These are phyloP conservation scores for Chironex yamaguchii DNA, from an alignment of 30 jellyfish, hydroid and myxozoan species.

Conservation along the genomic window DNA sequence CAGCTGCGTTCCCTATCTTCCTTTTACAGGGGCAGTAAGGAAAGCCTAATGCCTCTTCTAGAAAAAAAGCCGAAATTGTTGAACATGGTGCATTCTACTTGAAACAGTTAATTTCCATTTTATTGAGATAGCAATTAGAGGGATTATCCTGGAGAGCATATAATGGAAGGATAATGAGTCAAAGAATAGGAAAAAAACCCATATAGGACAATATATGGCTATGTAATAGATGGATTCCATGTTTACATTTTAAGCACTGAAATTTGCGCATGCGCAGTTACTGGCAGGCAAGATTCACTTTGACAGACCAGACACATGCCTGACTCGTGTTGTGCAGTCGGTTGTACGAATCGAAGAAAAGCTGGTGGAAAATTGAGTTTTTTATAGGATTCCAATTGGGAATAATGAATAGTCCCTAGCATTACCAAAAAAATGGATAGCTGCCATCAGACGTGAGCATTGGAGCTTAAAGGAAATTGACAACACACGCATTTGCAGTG, in stretches of 20 bases:
- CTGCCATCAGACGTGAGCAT: slow-evolving; percentile 51
- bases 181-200: no score
- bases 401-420: slow-evolving; percentile 12
- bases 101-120: no score
- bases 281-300: slow-evolving; percentile 25
- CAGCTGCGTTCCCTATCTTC: no score
- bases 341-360: slow-evolving; percentile 22
- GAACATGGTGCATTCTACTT: no score
- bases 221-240: slow-evolving; percentile 36
- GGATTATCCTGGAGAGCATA: no score
- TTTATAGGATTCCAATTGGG: slow-evolving; percentile 19
- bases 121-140: no score
- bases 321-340: slow-evolving; percentile 16
- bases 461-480: slow-evolving; percentile 16
- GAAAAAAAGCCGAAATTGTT: no score
- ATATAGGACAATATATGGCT: no score
- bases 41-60: no score
- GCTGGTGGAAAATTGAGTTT: no score
- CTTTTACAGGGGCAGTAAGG: no score
- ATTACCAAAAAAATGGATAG: slow-evolving; percentile 20
- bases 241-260: slow-evolving; percentile 2
- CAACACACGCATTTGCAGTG: slow-evolving; percentile 23
- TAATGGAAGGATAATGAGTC: no score
- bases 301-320: slow-evolving; percentile 38
- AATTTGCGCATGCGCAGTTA: slow-evolving; percentile 19